A percentile compares a stretch with the other conserved stretches of the same genome.
These are phyloP conservation scores for Forbesichthys agassizii DNA, from an alignment of 2,113 vertebrate genomes.

Conservation along the genomic window DNA sequence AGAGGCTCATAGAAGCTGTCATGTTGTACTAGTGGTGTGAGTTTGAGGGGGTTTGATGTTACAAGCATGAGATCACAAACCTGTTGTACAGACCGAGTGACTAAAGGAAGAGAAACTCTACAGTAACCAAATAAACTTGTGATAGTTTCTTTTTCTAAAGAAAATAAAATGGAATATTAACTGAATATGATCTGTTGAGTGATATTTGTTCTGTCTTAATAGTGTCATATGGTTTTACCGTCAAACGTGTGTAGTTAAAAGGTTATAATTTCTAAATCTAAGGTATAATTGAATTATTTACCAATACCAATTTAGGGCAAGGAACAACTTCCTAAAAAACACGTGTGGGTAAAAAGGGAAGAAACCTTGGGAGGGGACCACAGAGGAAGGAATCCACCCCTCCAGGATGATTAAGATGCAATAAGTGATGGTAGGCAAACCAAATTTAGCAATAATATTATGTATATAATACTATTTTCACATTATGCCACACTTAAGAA, in stretches of 20 bases:
- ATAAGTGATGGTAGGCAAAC: too few relatives aligned
- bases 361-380: too few relatives aligned
- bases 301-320: too few relatives aligned
- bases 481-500: too few relatives aligned
- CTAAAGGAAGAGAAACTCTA: slow-evolving; percentile 71
- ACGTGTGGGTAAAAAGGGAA: too few relatives aligned
- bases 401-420: too few relatives aligned
- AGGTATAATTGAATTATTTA: too few relatives aligned
- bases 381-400: too few relatives aligned
- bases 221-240: neutral
- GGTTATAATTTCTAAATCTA: neutral
- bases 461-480: too few relatives aligned
- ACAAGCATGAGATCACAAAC: slow-evolving; percentile 68
- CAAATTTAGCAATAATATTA: too few relatives aligned
- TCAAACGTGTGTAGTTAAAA: neutral
- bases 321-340: too few relatives aligned
- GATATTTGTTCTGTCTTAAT: slow-evolving; percentile 30
- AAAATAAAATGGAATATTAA: slow-evolving; percentile 71
- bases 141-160: slow-evolving; percentile 75
- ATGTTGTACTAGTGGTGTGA: slow-evolving; percentile 66
- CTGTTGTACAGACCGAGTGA: slow-evolving; percentile 64
- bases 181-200: slow-evolving; percentile 40
- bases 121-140: slow-evolving; percentile 76
- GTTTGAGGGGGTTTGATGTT: slow-evolving; percentile 69
- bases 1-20: slow-evolving; percentile 47